Evolutionary conservation across 2,113 vertebrate species (phyloP).

Genomic region (Tychaedon coryphoeus): DNA sequence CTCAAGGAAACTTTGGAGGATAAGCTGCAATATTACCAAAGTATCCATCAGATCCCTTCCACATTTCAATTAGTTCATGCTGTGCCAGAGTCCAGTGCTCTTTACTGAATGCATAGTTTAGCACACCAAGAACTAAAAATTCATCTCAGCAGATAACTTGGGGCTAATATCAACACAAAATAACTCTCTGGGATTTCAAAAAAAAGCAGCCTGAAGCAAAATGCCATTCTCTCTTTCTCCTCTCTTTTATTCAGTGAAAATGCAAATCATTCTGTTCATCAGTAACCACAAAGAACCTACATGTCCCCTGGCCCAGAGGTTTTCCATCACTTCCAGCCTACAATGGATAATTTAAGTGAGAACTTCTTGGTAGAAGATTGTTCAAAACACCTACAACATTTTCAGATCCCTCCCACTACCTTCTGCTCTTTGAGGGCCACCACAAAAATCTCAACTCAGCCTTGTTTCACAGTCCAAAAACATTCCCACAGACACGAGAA

Average conservation of each 20-base stretch:
- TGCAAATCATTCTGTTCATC: neutral
- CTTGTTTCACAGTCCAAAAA: neutral
- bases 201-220: neutral
- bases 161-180: neutral
- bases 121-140: neutral
- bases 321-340: neutral
- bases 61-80: neutral
- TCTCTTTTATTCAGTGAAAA: neutral
- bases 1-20: neutral
- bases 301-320: neutral
- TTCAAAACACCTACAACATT: neutral
- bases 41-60: neutral
- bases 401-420: neutral
- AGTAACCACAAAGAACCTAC: neutral
- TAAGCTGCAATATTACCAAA: neutral
- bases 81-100: neutral
- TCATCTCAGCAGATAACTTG: neutral
- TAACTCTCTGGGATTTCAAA: neutral
- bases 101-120: neutral
- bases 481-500: neutral
- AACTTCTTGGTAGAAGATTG: neutral
- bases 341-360: neutral
- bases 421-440: neutral
- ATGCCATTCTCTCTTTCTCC: neutral
- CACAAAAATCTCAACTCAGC: neutral